Percentiles rank a stretch among this genome's conserved stretches.
phyloP scores from a whole-genome alignment of 2,888 invertebrate species.

The Amphimallon solstitiale region DNA sequence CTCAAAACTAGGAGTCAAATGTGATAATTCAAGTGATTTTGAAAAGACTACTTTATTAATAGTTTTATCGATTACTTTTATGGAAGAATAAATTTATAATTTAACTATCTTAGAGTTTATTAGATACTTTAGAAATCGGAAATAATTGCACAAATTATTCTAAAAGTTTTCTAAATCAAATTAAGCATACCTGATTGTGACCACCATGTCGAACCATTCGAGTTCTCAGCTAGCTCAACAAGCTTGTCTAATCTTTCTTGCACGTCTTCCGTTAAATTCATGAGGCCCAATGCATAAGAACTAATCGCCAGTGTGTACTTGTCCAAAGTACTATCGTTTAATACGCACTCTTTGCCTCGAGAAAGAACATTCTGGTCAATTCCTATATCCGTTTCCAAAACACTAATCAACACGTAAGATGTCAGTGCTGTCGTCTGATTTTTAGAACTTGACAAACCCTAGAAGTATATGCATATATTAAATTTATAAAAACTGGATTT shows the following conservation, averaged over 20 bases:
- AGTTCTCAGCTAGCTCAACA: constrained; percentile 60
- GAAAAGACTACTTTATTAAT: too few relatives aligned
- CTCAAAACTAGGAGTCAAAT: too few relatives aligned
- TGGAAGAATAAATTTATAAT: too few relatives aligned
- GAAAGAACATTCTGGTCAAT: constrained; percentile 65
- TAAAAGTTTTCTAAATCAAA: too few relatives aligned
- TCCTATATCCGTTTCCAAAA: constrained; percentile 69
- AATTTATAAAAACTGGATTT: too few relatives aligned
- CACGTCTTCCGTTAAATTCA: constrained; percentile 63
- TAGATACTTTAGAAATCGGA: too few relatives aligned
- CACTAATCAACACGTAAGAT: constrained; percentile 74
- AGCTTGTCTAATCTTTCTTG: constrained; percentile 61
- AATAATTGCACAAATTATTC: too few relatives aligned
- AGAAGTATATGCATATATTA: neutral
- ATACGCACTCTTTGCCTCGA: constrained; percentile 71
- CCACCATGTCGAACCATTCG: constrained; percentile 67
- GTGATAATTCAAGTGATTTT: too few relatives aligned
- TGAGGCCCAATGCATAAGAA: constrained; percentile 66
- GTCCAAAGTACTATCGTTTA: constrained; percentile 60
- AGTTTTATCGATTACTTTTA: too few relatives aligned
- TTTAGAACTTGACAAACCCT: constrained; percentile 17
- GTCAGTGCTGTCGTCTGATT: constrained; percentile 72
- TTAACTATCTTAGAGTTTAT: too few relatives aligned
- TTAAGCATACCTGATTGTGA: constrained; percentile 59
- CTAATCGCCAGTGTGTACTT: constrained; percentile 66